phyloP scores from a whole-genome alignment of 2,113 vertebrate species.

The Nicator chloris region DNA sequence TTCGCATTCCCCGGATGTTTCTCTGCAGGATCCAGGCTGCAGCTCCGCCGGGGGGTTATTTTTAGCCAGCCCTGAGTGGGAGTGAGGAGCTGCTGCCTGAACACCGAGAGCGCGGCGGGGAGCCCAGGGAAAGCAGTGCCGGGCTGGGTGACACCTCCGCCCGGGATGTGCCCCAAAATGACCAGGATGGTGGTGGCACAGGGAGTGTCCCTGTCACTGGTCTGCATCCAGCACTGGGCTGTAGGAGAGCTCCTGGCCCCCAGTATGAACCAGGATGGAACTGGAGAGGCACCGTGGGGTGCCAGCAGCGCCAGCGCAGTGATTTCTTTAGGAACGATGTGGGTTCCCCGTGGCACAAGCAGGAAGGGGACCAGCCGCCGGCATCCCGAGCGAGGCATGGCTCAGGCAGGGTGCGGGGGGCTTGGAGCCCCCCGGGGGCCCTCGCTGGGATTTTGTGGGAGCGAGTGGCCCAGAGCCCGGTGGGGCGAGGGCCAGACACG shows the following conservation, averaged over 20 bases:
- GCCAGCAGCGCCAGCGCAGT: background rate
- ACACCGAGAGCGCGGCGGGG: rapidly evolving
- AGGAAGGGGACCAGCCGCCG: background rate
- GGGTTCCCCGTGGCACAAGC: slow-evolving; percentile 17
- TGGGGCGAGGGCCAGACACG: background rate
- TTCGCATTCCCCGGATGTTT: background rate
- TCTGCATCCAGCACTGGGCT: background rate
- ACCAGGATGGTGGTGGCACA: rapidly evolving
- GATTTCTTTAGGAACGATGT: background rate
- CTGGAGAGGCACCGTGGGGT: rapidly evolving
- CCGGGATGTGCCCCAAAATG: background rate
- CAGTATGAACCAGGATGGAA: background rate
- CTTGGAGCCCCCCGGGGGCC: rapidly evolving
- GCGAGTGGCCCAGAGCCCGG: background rate
- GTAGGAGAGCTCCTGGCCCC: background rate
- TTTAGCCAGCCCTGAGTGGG: background rate
- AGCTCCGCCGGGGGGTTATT: background rate
- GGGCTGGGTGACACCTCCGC: background rate
- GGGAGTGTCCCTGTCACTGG: background rate
- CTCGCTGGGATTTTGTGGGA: background rate
- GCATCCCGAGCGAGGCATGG: background rate
- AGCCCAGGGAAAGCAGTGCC: background rate
- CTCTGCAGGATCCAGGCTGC: background rate
- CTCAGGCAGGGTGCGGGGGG: background rate
- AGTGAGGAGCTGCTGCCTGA: background rate